Evolutionary conservation across 2,888 invertebrate genomes (phyloP), one percentile per base, ranked within the genome.

Genomic region (Eupithecia abbreviata): DNA sequence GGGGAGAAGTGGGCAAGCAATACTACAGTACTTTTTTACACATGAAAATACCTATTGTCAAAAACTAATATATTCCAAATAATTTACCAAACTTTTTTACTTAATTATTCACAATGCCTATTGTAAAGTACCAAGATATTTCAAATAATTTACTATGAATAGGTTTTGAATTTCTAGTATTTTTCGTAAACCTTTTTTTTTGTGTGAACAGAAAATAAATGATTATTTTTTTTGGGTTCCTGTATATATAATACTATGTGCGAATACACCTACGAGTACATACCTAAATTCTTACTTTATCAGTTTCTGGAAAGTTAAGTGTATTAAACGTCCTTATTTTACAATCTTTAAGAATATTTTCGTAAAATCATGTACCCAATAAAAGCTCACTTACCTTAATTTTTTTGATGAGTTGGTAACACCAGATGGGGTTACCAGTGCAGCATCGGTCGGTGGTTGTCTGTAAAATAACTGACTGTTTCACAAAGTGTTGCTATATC

Each of bases 371-470:
- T 65, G 2, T 42, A 42, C 10, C 3, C 10, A 18, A 66, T 42
- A 66, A 41, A n/a, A 45, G 7, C 13, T 43, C 15, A 73, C 74
- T 69, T 66, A 82, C 82, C 82, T 82, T 80, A 73, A 80, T 78
- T 74, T 76, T 68, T 67, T 75, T 75, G 76, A 77, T 68, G 74
- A 75, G 78, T 76, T 69, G 71, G 78, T 30, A 72, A 74, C 73
- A 76, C 79, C 79, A 74, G 69, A 77, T 43, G 72, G 67, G 42
- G 65, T 79, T 77, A 73, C 76, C 72, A 49, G 70, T 73, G n/a
- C 77, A 75, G 75, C 82, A 76, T 81, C 71, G 72, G 77, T 79
- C 77, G 79, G 67, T 76, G 75, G 75, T 81, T 77, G 74, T 83
- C 84, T 85, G 85, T 62, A 82, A 83, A 79, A 71, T 2, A 72